Conservation (phyloP, 92 coral and sea anemone genomes). For the Plumapathes pennacea region DNA sequence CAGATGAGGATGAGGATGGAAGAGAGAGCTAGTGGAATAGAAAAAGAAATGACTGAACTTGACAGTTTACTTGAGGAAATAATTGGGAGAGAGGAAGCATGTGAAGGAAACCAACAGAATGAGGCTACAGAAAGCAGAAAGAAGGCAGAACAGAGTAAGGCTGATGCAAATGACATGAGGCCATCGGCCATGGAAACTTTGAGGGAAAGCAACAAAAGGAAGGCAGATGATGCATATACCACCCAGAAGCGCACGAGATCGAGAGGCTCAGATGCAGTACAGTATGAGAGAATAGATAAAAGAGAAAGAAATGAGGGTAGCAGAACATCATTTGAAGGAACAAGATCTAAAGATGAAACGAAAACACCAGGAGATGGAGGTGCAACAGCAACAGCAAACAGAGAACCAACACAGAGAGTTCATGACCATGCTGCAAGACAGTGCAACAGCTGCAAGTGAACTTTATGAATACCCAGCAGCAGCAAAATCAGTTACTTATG, state of each 20-base stretch:
- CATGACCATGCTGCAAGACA: slow-evolving; percentile 23
- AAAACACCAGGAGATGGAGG: slow-evolving; percentile 33
- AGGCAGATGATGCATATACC: slow-evolving; percentile 26
- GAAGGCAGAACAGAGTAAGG: slow-evolving; percentile 27
- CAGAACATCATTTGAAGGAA: slow-evolving; percentile 18
- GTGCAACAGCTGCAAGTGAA: slow-evolving; percentile 49
- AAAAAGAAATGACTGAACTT: slow-evolving; percentile 32
- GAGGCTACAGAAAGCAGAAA: slow-evolving; percentile 5
- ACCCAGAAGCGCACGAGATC: slow-evolving; percentile 12
- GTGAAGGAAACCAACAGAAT: slow-evolving; percentile 9
- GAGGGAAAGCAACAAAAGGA: slow-evolving; percentile 37
- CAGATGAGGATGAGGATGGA: slow-evolving; percentile 29
- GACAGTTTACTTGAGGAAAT: slow-evolving; percentile 40
- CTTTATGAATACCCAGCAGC: slow-evolving; percentile 14
- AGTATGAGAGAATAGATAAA: too few relatives aligned
- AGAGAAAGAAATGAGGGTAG: slow-evolving; percentile 25
- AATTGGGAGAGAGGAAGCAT: slow-evolving; percentile 22
- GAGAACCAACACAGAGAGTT: slow-evolving; percentile 39
- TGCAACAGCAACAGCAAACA: slow-evolving; percentile 20
- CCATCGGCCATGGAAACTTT: slow-evolving; percentile 43
- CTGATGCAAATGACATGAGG: slow-evolving; percentile 36
- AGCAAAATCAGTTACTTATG: slow-evolving; percentile 9
- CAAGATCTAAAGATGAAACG: slow-evolving; percentile 26
- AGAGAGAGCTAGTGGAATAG: slow-evolving; percentile 36
- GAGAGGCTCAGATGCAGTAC: slow-evolving; percentile 34